Evolutionary conservation across 1,140 invertebrate species (phyloP), one percentile per base, ranked within the genome.

Genomic region (Oppia nitens): DNA sequence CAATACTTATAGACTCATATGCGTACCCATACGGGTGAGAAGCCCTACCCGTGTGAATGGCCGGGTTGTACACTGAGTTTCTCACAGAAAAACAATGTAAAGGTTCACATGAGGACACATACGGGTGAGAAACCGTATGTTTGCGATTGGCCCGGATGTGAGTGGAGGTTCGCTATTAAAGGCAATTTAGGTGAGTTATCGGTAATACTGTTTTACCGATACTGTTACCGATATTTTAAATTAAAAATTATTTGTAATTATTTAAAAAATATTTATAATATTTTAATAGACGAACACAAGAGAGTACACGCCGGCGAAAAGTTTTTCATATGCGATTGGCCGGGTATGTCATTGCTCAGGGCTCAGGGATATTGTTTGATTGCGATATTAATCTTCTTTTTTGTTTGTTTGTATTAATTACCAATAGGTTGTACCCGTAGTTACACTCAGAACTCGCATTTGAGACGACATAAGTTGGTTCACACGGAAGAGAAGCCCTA

Each of bases 91-190:
- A 51, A 54, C 40, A 52, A 59, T 24, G 25, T 65, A 17, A 64
- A 25, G 88, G 86, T 21, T 85, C 89, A 92, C 68, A 72, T 83
- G 68, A 76, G 79, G 3, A 73, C 81, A n/a, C 88, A 92, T 63
- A 79, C 79, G 0, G 77, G 81, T 0, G 81, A 82, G 55, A 77
- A 80, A 55, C 83, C 84, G 0, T 87, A 57, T 25, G 56, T 49
- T 23, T 57, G 56, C 27, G 56, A 57, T 20, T 57, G 56, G 56
- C 56, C 56, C 27, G 56, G 73, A 4, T 84, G 83, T 68, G 75
- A 74, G 0, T 82, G 81, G 64, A 77, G 79, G 12, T 84, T 83
- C 68, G 76, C 90, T 17, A 40, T 40, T 17, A 40, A 40, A 40
- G 32, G 32, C 6, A 40, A 40, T 40, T 17, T 40, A 40, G n/a